Conservation (phyloP, 1,140 invertebrate species). For the Drosophila leontia region DNA sequence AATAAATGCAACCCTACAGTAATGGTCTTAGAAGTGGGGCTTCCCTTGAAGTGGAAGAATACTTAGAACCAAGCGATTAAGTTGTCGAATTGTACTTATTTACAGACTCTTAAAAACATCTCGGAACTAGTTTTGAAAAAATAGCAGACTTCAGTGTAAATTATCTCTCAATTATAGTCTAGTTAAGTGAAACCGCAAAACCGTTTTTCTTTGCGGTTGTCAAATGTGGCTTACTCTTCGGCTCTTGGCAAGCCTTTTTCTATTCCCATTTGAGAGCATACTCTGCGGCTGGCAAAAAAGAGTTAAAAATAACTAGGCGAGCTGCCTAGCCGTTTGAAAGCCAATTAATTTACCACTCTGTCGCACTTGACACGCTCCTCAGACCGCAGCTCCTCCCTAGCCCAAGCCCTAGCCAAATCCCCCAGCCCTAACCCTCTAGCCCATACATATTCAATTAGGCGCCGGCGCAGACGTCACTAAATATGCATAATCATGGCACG, state of each 20-base stretch:
- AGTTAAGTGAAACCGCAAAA: neutral
- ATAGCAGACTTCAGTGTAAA: neutral
- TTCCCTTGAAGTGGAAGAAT: neutral
- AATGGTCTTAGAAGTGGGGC: neutral
- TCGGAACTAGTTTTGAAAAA: neutral
- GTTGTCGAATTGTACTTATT: neutral
- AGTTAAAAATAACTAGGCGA: slow-evolving; percentile 32
- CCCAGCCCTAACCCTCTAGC: neutral
- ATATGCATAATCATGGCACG: slow-evolving; percentile 73
- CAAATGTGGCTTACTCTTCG: neutral
- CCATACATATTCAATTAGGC: slow-evolving; percentile 73
- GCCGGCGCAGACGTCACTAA: slow-evolving; percentile 58
- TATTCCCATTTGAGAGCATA: neutral
- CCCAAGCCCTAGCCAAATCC: neutral
- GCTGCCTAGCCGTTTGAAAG: slow-evolving; percentile 18
- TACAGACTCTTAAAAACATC: too few species aligned
- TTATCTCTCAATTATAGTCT: neutral
- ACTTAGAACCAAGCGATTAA: neutral
- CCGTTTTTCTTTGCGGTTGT: slow-evolving; percentile 7
- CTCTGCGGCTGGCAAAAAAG: slow-evolving; percentile 5
- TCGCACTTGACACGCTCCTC: slow-evolving; percentile 43
- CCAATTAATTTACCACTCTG: slow-evolving; percentile 70
- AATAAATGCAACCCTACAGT: neutral
- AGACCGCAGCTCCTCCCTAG: neutral
- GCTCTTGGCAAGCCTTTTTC: slow-evolving; percentile 3